Base-by-base conservation (phyloP, 2,797 vertebrate species). In the Podarcis siculus region DNA sequence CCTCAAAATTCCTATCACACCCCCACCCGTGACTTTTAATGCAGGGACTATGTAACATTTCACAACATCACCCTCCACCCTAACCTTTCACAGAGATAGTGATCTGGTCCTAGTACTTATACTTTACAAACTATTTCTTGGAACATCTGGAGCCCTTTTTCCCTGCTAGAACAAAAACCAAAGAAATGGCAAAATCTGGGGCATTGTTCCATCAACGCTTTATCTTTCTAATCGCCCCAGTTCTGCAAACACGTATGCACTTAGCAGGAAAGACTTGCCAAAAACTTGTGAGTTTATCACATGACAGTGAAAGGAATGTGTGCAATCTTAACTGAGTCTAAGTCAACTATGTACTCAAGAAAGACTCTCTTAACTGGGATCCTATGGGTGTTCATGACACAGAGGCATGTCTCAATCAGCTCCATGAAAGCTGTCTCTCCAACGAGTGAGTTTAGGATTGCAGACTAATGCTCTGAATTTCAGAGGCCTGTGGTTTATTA, bases 321-420 rank as follows among this genome's bases (percentile, higher is more conserved):
- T 1, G 2, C 17, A 32, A 19, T 30, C 49, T 76, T 64, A 58
- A 71, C 64, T 23, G 61, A 25, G 42, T 72, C 19, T 27, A 9
- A 9, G 42, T 8, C 37, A n/a, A 30, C 13, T 42, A 27, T 64
- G 61, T 64, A 64, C 61, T 64, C 61, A 64, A 64, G 61, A 64
- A 64, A 7, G 61, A 1, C 17, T 64, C 61, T 64, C 61, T 64
- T 64, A 64, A 64, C 61, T 23, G 61, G 61, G 21, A 7, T 64
- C 5, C 61, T 64, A 1, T 64, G 61, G 0, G 21, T 23, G 19
- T 23, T 64, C 0, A 1, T 64, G 13, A 1, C 19, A 64, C 61
- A 64, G 61, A 71, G 13, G 67, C 1, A 32, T 0, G 10, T 13
- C 67, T 10, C n/a, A 35, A 5, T 21, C 17, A 17, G 32, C 71